Percentiles rank a stretch among this genome's conserved stretches.
phyloP scores from a whole-genome alignment of 2,888 invertebrate species.

The Cataglyphis cursor region DNA sequence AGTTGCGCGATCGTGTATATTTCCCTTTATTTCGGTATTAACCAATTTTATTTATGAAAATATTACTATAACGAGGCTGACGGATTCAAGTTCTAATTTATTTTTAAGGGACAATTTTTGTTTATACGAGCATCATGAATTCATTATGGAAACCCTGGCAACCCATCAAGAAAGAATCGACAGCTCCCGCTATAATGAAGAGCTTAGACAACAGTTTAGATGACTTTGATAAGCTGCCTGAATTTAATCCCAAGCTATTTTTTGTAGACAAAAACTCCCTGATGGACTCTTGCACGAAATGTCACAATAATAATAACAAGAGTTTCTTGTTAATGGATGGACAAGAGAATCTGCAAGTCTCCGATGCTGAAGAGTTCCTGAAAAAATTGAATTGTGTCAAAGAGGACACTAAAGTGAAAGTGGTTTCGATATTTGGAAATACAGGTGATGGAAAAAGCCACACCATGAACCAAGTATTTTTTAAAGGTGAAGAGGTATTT shows the following conservation, averaged over 20 bases:
- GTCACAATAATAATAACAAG: constrained; percentile 70
- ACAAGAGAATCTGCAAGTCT: constrained; percentile 89
- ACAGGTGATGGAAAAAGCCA: constrained; percentile 94
- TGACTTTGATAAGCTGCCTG: constrained; percentile 52
- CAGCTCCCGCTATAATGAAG: constrained; percentile 84
- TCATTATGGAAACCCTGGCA: constrained; percentile 49
- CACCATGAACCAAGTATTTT: constrained; percentile 91
- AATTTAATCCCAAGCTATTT: constrained; percentile 51
- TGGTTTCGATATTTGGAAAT: constrained; percentile 94
- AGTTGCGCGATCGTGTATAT: background rate
- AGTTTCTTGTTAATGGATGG: constrained; percentile 90
- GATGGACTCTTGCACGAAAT: constrained; percentile 19
- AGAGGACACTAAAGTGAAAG: constrained; percentile 90
- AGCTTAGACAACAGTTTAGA: constrained; percentile 78
- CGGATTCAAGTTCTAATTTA: background rate
- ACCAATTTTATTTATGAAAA: background rate
- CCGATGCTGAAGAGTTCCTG: constrained; percentile 88
- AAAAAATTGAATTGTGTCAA: constrained; percentile 87
- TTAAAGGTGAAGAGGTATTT: constrained; percentile 89
- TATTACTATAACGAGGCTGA: background rate
- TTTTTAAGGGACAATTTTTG: background rate
- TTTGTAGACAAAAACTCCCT: constrained; percentile 49
- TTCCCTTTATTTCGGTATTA: background rate
- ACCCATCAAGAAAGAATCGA: constrained; percentile 27
- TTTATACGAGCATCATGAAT: constrained; percentile 50